phyloP scores from a whole-genome alignment of 1,140 invertebrate genomes.

The Spodoptera frugiperda region DNA sequence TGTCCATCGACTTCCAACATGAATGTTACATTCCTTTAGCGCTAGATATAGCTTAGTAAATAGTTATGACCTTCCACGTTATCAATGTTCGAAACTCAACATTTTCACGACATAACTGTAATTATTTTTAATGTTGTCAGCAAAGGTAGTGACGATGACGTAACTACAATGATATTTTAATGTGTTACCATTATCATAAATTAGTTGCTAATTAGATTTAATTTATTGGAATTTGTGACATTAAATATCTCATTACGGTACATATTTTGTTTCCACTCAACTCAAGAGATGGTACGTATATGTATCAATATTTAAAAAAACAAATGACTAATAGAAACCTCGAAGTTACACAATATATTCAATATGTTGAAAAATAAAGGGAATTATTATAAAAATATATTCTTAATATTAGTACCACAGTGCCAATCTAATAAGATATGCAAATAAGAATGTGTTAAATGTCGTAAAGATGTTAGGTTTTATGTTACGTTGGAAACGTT shows the following conservation, averaged over 20 bases:
- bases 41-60: slow-evolving; percentile 15
- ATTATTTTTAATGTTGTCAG: slow-evolving; percentile 41
- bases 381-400: background rate
- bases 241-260: slow-evolving; percentile 58
- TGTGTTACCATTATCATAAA: slow-evolving; percentile 71
- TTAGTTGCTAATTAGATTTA: slow-evolving; percentile 65
- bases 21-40: slow-evolving; percentile 34
- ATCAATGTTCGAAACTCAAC: slow-evolving; percentile 11
- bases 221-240: slow-evolving; percentile 65
- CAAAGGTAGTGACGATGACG: slow-evolving; percentile 57
- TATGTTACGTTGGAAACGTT: slow-evolving; percentile 2
- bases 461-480: slow-evolving; percentile 14
- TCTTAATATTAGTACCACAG: background rate
- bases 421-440: slow-evolving; percentile 29
- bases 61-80: slow-evolving; percentile 18
- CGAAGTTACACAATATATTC: slow-evolving; percentile 8
- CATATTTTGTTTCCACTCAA: slow-evolving; percentile 28
- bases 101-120: slow-evolving; percentile 45
- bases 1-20: slow-evolving; percentile 18
- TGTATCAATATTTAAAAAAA: background rate
- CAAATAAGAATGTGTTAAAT: slow-evolving; percentile 36
- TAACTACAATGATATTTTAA: slow-evolving; percentile 69
- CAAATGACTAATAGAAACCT: too few relatives aligned
- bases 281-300: slow-evolving; percentile 19
- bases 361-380: background rate